Base-by-base conservation (phyloP, 2,113 vertebrate species). In the Cathartes aura region DNA sequence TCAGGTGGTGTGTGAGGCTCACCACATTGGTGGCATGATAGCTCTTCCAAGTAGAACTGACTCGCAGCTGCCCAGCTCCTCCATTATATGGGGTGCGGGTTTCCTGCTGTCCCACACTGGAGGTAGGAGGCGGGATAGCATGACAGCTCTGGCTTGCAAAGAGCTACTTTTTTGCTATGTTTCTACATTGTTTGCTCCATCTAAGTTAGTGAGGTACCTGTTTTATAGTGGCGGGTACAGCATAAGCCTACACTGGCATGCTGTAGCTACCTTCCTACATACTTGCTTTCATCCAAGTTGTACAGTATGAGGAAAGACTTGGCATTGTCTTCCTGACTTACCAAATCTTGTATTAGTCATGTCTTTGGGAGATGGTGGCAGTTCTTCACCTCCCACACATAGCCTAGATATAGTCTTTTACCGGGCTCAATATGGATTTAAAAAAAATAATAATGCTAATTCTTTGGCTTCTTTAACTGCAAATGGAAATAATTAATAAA, bases 271-370 rank as follows among this genome's bases (percentile, higher is more conserved):
- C 63, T 96, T 84, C 89, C 95, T 95, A 96, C 94, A 70, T 90
- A 76, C 66, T 87, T 92, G 76, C 95, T 76, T 94, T 96, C 74
- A 80, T 96, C 90, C 73, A 82, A 76, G 74, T 93, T 75, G 89
- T 93, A 70, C 71, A 56, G 75, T 74, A 79, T 95, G 93, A 95
- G 76, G 93, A 94, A 96, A 93, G 93, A 96, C 58, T 94, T 96
- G 64, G 93, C 95, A 96, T 97, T 97, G 96, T 94, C 91, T 96
- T 98, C 74, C 93, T 90, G 90, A 88, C 90, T 97, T 97, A 95
- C 92, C 94, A 96, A 95, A 96, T 87, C 91, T 95, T 62, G 56
- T 78, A 92, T 97, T 96, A 97, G 93, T 96, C 87, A 96, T 94
- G 89, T 96, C 95, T 95, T 97, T 82, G 80, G 71, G 94, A 97